phyloP scores from a whole-genome alignment of 2,888 invertebrate genomes.

The Dasysyrphus tricinctus region DNA sequence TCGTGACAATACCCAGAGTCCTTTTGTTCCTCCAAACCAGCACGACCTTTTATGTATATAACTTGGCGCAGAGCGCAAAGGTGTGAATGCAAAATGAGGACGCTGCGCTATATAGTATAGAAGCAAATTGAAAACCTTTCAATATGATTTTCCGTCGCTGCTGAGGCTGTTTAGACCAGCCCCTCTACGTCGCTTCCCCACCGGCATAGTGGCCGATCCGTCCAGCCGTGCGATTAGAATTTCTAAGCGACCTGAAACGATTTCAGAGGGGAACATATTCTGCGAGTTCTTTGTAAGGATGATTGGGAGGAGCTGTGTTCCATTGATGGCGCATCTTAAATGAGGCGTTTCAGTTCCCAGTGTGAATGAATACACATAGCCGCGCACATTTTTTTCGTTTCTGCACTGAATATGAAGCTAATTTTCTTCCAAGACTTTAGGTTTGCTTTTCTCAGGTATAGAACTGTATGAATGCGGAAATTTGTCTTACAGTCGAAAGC shows the following conservation, averaged over 20 bases:
- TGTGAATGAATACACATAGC: slow-evolving; percentile 1
- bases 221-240: slow-evolving; percentile 54
- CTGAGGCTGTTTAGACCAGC: slow-evolving; percentile 1
- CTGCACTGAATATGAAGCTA: slow-evolving; percentile 63
- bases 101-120: not conserved
- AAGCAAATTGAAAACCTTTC: slow-evolving; percentile 72
- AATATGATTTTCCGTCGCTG: slow-evolving; percentile 44
- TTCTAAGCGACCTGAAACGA: slow-evolving; percentile 48
- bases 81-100: slow-evolving; percentile 75
- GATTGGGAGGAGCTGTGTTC: slow-evolving; percentile 60
- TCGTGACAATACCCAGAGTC: slow-evolving; percentile 74
- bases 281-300: slow-evolving; percentile 57
- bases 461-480: slow-evolving; percentile 61
- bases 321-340: slow-evolving; percentile 62
- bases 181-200: not conserved
- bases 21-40: slow-evolving; percentile 64
- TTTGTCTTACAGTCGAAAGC: slow-evolving; percentile 60
- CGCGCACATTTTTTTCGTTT: not conserved
- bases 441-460: not conserved
- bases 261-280: slow-evolving; percentile 30
- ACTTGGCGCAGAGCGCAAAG: slow-evolving; percentile 53
- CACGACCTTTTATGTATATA: slow-evolving; percentile 62
- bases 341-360: slow-evolving; percentile 50
- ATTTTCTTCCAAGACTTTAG: slow-evolving; percentile 39
- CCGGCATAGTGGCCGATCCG: not conserved